phyloP scores from a whole-genome alignment of 2,888 invertebrate species.

The Neoascia interrupta region DNA sequence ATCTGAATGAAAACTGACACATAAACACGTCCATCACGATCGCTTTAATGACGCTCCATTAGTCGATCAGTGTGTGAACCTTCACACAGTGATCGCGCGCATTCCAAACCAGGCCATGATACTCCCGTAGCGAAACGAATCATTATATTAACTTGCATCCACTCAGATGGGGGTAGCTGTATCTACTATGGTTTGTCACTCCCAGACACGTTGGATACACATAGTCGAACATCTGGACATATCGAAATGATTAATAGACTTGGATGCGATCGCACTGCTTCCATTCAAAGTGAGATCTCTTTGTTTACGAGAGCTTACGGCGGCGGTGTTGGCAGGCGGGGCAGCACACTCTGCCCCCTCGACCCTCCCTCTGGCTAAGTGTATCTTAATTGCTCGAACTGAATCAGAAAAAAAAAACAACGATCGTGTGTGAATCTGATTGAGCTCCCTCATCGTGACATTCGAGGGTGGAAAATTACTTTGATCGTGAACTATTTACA shows the following conservation, averaged over 20 bases:
- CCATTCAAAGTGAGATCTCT: slow-evolving; percentile 17
- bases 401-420: slow-evolving; percentile 20
- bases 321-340: no score
- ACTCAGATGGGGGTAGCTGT: slow-evolving; percentile 13
- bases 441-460: slow-evolving; percentile 32
- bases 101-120: slow-evolving; percentile 17
- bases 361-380: slow-evolving; percentile 2
- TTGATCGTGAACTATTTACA: slow-evolving; percentile 67
- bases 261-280: slow-evolving; percentile 33
- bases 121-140: slow-evolving; percentile 13
- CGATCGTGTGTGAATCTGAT: slow-evolving; percentile 4
- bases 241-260: slow-evolving; percentile 61
- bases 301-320: neutral
- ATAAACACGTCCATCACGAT: slow-evolving; percentile 64
- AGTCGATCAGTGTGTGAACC: slow-evolving; percentile 64
- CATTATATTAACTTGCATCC: slow-evolving; percentile 6
- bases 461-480: slow-evolving; percentile 66
- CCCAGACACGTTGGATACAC: slow-evolving; percentile 49
- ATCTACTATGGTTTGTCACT: slow-evolving; percentile 30
- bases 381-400: slow-evolving; percentile 33
- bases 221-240: slow-evolving; percentile 49
- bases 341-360: neutral
- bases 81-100: slow-evolving; percentile 47
- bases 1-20: slow-evolving; percentile 62
- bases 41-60: slow-evolving; percentile 55